Conservation (phyloP, 2,888 invertebrate genomes). For the Iphiclides podalirius region DNA sequence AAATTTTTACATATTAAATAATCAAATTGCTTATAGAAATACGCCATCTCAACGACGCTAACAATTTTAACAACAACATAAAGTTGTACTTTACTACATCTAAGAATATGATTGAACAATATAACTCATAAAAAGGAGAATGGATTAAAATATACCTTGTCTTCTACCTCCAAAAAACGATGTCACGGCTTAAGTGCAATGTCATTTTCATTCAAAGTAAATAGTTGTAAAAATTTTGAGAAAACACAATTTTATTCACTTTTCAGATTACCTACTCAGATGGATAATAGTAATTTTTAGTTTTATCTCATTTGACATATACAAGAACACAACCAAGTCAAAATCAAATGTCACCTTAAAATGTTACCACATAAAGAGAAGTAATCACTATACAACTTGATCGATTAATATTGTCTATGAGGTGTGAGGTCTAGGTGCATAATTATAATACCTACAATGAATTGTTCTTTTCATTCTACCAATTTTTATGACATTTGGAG, state of each 20-base stretch:
- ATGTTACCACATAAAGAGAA: constrained; percentile 21
- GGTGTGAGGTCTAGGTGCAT: neutral
- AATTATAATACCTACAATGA: too few relatives aligned
- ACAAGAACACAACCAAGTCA: constrained; percentile 4
- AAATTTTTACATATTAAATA: too few relatives aligned
- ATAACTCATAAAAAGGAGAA: constrained; percentile 6
- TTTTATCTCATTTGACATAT: constrained; percentile 16
- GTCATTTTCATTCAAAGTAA: constrained; percentile 9
- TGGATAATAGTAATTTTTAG: neutral
- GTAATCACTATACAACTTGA: constrained; percentile 18
- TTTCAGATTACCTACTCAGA: constrained; percentile 4
- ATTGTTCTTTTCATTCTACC: too few relatives aligned
- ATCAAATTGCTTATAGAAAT: too few relatives aligned
- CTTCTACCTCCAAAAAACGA: constrained; percentile 1
- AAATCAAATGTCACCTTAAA: constrained; percentile 9
- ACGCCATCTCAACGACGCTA: constrained; percentile 12
- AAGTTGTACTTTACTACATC: constrained; percentile 6
- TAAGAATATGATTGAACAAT: neutral
- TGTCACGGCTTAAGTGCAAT: constrained; percentile 1
- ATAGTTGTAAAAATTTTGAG: constrained; percentile 1
- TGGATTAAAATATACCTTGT: constrained; percentile 7
- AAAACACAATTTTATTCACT: constrained; percentile 2
- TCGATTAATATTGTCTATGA: constrained; percentile 28
- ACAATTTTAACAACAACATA: constrained; percentile 1
- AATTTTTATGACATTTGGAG: too few relatives aligned